These are phyloP conservation scores for Isotomurus palustris DNA, from an alignment of 2,888 invertebrate species.

Conservation along the genomic window DNA sequence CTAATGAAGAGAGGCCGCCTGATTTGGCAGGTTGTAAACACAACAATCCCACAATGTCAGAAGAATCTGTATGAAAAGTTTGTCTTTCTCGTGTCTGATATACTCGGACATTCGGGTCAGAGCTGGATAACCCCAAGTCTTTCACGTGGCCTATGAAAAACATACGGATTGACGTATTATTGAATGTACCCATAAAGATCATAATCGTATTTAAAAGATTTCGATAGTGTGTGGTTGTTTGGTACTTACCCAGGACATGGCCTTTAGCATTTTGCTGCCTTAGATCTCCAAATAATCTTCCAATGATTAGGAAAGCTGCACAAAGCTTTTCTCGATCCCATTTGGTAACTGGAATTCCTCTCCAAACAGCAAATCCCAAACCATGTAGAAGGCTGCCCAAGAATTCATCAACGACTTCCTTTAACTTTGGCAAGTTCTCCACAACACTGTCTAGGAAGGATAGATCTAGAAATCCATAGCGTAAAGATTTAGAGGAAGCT, in stretches of 20 bases:
- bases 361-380: slow-evolving; percentile 12
- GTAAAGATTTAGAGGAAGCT: neutral
- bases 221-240: too few relatives aligned
- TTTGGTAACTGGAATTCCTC: slow-evolving; percentile 7
- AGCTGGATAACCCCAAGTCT: slow-evolving; percentile 6
- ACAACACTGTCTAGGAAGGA: neutral
- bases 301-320: slow-evolving; percentile 14
- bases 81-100: slow-evolving; percentile 14
- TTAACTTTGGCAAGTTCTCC: neutral
- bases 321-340: neutral
- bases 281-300: slow-evolving; percentile 6
- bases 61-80: slow-evolving; percentile 15
- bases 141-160: slow-evolving; percentile 9
- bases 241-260: slow-evolving; percentile 11
- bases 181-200: too few relatives aligned
- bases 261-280: slow-evolving; percentile 15
- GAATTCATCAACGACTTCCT: neutral
- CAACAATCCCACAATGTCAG: slow-evolving; percentile 12
- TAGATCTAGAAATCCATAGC: neutral
- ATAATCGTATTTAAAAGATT: too few relatives aligned
- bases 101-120: slow-evolving; percentile 14
- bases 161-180: too few relatives aligned
- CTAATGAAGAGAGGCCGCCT: slow-evolving; percentile 10
- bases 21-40: slow-evolving; percentile 10
- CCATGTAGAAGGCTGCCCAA: slow-evolving; percentile 3